Conservation (phyloP, 2,797 vertebrate genomes). For the Lagocephalus sceleratus region DNA sequence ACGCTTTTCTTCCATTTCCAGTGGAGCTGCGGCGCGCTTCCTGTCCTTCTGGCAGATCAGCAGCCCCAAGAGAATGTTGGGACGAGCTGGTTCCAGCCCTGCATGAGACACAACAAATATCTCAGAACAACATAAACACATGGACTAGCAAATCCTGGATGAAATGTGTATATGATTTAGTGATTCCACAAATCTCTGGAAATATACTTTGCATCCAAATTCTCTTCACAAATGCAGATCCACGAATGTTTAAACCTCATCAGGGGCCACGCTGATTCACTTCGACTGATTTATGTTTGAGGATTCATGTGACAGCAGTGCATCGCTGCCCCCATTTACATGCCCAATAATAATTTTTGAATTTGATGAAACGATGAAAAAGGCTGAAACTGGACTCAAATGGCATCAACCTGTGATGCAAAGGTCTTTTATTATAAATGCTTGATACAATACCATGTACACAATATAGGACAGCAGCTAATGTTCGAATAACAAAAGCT, state of each 20-base stretch:
- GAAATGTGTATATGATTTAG: not conserved
- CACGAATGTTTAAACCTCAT: no score
- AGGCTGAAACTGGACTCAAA: slow-evolving; percentile 65
- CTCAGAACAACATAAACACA: slow-evolving; percentile 2
- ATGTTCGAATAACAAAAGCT: slow-evolving; percentile 22
- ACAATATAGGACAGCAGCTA: slow-evolving; percentile 39
- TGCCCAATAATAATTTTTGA: slow-evolving; percentile 1
- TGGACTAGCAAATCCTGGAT: not conserved
- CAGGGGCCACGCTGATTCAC: no score
- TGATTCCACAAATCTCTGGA: no score
- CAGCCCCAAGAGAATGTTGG: slow-evolving; percentile 93
- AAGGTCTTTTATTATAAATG: slow-evolving; percentile 71
- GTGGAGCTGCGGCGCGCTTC: slow-evolving; percentile 73
- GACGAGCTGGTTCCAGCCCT: slow-evolving; percentile 96
- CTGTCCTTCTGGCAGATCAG: slow-evolving; percentile 95
- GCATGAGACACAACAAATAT: slow-evolving; percentile 21
- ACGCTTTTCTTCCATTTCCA: slow-evolving; percentile 87
- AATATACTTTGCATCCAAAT: no score
- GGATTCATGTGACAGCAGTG: no score
- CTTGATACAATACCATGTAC: slow-evolving; percentile 62
- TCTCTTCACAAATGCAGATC: no score
- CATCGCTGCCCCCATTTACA: no score
- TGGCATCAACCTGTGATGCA: slow-evolving; percentile 64
- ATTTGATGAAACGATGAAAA: slow-evolving; percentile 35
- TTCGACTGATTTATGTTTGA: no score